These are phyloP conservation scores for Eulemur mongoz DNA, from an alignment of 2,797 vertebrate species.

Conservation along the genomic window DNA sequence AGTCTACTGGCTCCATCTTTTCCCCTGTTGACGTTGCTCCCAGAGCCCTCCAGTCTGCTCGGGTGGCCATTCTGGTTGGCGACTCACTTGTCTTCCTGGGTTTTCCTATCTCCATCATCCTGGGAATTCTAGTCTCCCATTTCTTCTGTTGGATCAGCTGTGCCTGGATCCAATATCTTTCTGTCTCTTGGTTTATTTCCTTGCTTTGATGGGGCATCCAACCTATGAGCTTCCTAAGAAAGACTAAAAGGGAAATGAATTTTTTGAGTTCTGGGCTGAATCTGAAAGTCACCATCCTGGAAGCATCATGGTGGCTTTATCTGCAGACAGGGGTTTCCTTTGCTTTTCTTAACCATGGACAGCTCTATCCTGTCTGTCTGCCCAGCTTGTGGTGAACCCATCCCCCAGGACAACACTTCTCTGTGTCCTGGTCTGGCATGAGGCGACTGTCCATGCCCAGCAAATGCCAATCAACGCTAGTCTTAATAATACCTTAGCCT, in stretches of 20 bases:
- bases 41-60: not conserved
- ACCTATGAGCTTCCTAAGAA: not conserved
- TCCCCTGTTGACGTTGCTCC: not conserved
- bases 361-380: not conserved
- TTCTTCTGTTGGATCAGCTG: not conserved
- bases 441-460: conserved; percentile 37
- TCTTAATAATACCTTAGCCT: conserved; percentile 75
- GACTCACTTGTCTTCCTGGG: not conserved
- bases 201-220: not conserved
- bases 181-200: not conserved
- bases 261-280: not conserved
- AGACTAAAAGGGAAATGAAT: not conserved
- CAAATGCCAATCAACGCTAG: conserved; percentile 70
- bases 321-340: not conserved
- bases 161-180: not conserved
- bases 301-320: not conserved
- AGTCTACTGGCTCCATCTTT: not conserved
- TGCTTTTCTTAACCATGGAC: not conserved
- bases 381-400: not conserved
- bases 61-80: not conserved
- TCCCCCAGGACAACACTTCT: conserved; percentile 26
- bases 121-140: not conserved
- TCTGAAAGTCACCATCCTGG: not conserved
- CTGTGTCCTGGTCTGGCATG: conserved; percentile 45
- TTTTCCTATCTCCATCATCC: not conserved